phyloP scores from a whole-genome alignment of 2,888 invertebrate genomes.

The Willowsia nigromaculata region DNA sequence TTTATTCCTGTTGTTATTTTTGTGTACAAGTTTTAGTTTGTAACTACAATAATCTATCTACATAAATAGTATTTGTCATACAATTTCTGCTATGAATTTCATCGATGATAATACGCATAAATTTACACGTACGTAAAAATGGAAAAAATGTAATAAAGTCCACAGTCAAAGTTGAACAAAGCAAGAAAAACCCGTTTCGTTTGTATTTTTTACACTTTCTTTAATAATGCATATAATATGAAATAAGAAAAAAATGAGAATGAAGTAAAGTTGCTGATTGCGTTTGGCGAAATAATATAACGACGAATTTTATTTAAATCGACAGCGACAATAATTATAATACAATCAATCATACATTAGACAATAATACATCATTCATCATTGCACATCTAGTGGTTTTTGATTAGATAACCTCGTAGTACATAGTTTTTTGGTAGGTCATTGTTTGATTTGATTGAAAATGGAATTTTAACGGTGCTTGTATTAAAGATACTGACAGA shows the following conservation, averaged over 20 bases:
- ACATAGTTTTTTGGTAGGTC: neutral
- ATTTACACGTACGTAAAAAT: neutral
- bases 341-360: constrained; percentile 29
- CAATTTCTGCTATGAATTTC: constrained; percentile 34
- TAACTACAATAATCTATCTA: constrained; percentile 42
- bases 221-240: neutral
- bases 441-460: constrained; percentile 31
- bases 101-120: constrained; percentile 60
- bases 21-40: constrained; percentile 60
- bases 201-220: neutral
- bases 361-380: constrained; percentile 32
- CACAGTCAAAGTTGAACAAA: constrained; percentile 45
- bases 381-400: constrained; percentile 52
- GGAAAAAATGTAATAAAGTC: constrained; percentile 40
- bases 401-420: neutral
- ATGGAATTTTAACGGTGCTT: constrained; percentile 50
- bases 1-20: constrained; percentile 60
- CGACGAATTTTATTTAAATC: constrained; percentile 64
- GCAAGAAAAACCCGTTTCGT: neutral
- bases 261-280: neutral
- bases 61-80: constrained; percentile 54
- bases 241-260: neutral
- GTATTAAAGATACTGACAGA: constrained; percentile 14
- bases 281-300: constrained; percentile 58
- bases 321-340: constrained; percentile 54